Conservation (phyloP, 2,113 vertebrate genomes). For the Lasiurus cinereus region DNA sequence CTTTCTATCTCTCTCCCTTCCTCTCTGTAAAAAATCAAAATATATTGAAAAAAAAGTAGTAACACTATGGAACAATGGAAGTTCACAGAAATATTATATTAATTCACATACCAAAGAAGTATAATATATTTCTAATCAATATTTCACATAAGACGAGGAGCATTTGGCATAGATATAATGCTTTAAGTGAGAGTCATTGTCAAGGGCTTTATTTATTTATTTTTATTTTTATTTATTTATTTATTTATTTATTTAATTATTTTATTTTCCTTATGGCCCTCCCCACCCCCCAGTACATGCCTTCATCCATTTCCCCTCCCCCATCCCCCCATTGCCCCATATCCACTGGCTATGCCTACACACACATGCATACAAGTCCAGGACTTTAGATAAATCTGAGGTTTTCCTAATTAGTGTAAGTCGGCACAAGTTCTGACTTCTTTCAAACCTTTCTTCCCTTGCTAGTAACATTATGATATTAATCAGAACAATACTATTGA, state of each 20-base stretch:
- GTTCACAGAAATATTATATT: background rate
- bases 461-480: background rate
- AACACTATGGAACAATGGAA: background rate
- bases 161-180: background rate
- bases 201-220: background rate
- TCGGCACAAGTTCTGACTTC: background rate
- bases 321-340: too few species aligned
- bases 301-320: too few species aligned
- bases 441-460: background rate
- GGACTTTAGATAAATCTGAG: background rate
- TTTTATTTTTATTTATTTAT: too few species aligned
- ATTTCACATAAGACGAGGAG: background rate
- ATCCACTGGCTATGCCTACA: too few species aligned
- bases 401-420: background rate
- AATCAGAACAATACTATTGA: background rate
- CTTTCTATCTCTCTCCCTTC: too few species aligned
- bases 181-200: background rate
- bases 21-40: too few species aligned
- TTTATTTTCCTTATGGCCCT: too few species aligned
- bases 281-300: too few species aligned
- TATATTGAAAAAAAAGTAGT: background rate
- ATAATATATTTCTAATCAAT: conserved; percentile 16
- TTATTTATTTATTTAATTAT: too few species aligned
- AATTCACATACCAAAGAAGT: conserved; percentile 10
- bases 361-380: too few species aligned